These are phyloP conservation scores for Apostichopus californicus DNA, from an alignment of 35 echinoderm and acorn worm genomes.

Conservation along the genomic window DNA sequence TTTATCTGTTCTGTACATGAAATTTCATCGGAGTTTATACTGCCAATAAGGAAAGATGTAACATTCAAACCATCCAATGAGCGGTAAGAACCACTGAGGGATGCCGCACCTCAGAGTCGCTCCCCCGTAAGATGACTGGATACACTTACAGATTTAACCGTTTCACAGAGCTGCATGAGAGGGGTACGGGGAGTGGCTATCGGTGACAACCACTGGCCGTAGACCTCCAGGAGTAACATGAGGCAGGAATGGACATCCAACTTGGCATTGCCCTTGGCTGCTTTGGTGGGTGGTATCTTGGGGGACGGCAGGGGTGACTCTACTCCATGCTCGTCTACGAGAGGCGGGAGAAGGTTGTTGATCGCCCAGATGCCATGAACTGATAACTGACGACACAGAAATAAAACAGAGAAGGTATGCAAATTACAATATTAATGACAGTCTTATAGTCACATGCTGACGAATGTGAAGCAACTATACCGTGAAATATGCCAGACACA, in stretches of 20 bases:
- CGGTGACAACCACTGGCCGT: slow-evolving; percentile 83
- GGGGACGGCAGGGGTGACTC: slow-evolving; percentile 49
- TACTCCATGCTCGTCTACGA: slow-evolving; percentile 70
- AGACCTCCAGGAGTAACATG: slow-evolving; percentile 90
- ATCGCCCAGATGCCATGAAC: slow-evolving; percentile 96
- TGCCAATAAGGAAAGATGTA: too few species aligned
- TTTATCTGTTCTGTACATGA: too few species aligned
- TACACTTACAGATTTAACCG: slow-evolving; percentile 91
- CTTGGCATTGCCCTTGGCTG: slow-evolving; percentile 50
- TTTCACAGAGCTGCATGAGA: slow-evolving; percentile 98
- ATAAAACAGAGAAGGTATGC: background rate
- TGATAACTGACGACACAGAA: slow-evolving; percentile 67
- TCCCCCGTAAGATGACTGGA: too few species aligned
- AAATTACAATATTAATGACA: too few species aligned
- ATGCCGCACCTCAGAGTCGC: too few species aligned
- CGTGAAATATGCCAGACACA: too few species aligned
- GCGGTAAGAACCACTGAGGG: too few species aligned
- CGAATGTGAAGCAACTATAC: too few species aligned
- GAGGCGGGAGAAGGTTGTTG: slow-evolving; percentile 81
- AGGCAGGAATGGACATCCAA: slow-evolving; percentile 98
- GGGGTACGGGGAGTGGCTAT: slow-evolving; percentile 77
- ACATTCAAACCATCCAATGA: too few species aligned
- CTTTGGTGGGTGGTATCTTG: slow-evolving; percentile 39
- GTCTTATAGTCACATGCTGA: too few species aligned
- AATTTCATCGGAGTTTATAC: too few species aligned